Base-by-base conservation (phyloP, 1,140 invertebrate genomes). In the Neuroterus valhalla region DNA sequence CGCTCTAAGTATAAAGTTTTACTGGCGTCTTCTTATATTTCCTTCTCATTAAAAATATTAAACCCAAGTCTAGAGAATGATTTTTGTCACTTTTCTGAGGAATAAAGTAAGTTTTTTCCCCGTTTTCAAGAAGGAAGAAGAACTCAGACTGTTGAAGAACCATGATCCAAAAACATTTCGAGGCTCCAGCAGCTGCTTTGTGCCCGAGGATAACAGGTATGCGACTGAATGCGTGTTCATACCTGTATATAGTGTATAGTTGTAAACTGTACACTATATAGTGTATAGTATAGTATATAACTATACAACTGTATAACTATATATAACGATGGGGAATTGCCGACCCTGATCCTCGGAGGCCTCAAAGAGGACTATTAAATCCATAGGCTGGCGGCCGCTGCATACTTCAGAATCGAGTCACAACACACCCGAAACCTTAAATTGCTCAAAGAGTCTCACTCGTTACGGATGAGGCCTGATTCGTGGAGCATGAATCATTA, bases 331-430 rank as follows among this genome's bases (percentile, higher is more conserved):
- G 23, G 55, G 23, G 31, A 62, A 62, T 62, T 62, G 23, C 55
- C 26, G 55, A 38, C 55, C 23, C 55, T 31, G 55, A 62, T 62
- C 55, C 23, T 62, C 55, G 55, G 12, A 26, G 55, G 23, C 55
- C 55, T 62, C 55, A 62, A 62, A 62, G 55, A 38, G 26, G 55
- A 62, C 55, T 62, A 62, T 38, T 62, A 62, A 62, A 62, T 62
- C 55, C n/a, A 62, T 31, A 55, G 55, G 23, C 55, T 62, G 26
- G 26, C 31, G 55, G 55, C n/a, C 55, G 55, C n/a, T 31, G 21
- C 26, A 62, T 62, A 62, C 55, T 62, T 62, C 14, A 38, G 55
- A 62, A 38, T 15, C 14, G 3, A 62, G 55, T 62, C 55, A 62
- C 55, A 62, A 26, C 12, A 38, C 55, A 38, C 26, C n/a, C 55